Evolutionary conservation across 1,140 invertebrate genomes (phyloP).

Genomic region (Nylanderia fulva): DNA sequence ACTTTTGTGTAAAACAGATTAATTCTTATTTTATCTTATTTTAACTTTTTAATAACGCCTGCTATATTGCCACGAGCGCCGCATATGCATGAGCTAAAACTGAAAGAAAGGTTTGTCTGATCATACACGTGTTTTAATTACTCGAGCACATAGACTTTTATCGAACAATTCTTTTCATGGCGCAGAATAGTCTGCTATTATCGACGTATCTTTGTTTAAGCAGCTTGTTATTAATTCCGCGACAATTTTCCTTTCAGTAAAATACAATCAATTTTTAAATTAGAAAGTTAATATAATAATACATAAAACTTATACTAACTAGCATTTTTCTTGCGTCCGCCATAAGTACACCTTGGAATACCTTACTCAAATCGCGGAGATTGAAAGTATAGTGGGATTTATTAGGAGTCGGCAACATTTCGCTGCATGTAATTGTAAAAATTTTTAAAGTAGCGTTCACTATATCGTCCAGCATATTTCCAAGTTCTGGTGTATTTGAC

Average conservation of each 20-base stretch:
- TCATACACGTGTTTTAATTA: background rate
- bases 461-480: slow-evolving; percentile 83
- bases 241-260: background rate
- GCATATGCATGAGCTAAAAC: background rate
- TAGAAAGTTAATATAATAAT: background rate
- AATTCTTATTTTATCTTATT: background rate
- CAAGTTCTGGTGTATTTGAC: slow-evolving; percentile 79
- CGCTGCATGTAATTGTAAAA: slow-evolving; percentile 87
- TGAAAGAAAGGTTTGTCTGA: background rate
- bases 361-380: slow-evolving; percentile 89
- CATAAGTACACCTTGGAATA: slow-evolving; percentile 92
- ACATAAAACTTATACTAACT: slow-evolving; percentile 76
- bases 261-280: slow-evolving; percentile 4
- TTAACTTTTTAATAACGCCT: background rate
- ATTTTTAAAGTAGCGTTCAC: slow-evolving; percentile 88
- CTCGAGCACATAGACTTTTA: background rate
- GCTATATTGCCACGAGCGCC: background rate
- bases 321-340: slow-evolving; percentile 85
- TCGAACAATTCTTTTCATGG: background rate
- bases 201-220: background rate
- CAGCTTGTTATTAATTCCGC: background rate
- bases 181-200: background rate
- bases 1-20: background rate
- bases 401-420: slow-evolving; percentile 89
- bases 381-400: slow-evolving; percentile 92